Percentiles rank a stretch among this genome's conserved stretches.
Conservation (phyloP, 92 coral and sea anemone genomes). For the Chrysogorgia sp. region DNA sequence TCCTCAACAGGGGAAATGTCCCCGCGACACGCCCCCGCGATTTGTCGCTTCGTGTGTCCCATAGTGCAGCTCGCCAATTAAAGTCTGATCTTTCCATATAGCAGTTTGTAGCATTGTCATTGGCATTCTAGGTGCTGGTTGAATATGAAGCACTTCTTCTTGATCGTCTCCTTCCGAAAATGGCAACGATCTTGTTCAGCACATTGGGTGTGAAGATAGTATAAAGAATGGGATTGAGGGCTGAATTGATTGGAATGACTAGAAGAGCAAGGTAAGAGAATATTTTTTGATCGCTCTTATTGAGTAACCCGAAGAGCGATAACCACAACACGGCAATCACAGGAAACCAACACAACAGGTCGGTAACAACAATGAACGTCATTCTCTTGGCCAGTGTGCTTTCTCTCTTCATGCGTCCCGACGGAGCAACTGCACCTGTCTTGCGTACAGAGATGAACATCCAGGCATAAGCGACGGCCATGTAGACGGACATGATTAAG, state of each 20-base stretch:
- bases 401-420: background rate
- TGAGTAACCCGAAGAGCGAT: background rate
- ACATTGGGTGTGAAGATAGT: background rate
- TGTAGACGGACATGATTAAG: background rate
- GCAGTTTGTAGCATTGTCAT: no score
- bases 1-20: no score
- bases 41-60: no score
- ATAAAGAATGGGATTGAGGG: background rate
- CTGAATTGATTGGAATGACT: background rate
- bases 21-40: no score
- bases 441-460: background rate
- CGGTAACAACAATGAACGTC: background rate
- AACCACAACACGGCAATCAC: background rate
- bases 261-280: background rate
- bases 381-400: background rate
- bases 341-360: constrained; percentile 3
- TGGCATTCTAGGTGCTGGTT: no score
- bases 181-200: background rate
- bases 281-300: background rate
- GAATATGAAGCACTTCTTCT: no score
- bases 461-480: constrained; percentile 3
- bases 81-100: no score
- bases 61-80: no score
- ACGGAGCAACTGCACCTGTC: background rate
- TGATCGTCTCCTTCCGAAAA: no score